A percentile compares a stretch with the other conserved stretches of the same genome.
These are phyloP conservation scores for Adela reaumurella DNA, from an alignment of 2,888 invertebrate species.

Conservation along the genomic window DNA sequence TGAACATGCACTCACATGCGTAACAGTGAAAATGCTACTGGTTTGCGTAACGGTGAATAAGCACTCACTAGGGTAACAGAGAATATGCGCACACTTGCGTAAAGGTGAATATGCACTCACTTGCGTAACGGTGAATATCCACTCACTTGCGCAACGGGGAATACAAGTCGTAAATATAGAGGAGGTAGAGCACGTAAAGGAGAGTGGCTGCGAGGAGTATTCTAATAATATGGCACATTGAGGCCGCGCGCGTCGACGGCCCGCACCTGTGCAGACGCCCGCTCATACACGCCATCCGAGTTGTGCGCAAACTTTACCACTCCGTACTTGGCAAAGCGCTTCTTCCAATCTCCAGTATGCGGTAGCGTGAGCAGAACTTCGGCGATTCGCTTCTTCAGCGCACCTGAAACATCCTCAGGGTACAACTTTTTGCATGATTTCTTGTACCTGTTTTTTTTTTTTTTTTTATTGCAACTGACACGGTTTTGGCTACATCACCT, in stretches of 20 bases:
- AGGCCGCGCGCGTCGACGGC: conserved; percentile 44
- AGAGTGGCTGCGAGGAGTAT: conserved; percentile 30
- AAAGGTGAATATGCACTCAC: no score
- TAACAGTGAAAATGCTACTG: no score
- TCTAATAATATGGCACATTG: conserved; percentile 55
- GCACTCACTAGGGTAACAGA: no score
- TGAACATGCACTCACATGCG: no score
- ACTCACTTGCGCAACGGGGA: conserved; percentile 4
- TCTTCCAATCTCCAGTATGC: conserved; percentile 32
- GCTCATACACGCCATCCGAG: conserved; percentile 41
- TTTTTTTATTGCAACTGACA: no score
- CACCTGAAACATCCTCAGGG: no score
- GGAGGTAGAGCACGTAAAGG: conserved; percentile 41
- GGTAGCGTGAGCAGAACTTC: conserved; percentile 36
- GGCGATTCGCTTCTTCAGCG: conserved; percentile 32
- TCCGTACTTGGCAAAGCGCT: conserved; percentile 44
- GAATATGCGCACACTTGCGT: no score
- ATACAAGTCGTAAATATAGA: conserved; percentile 19
- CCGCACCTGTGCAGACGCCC: conserved; percentile 50
- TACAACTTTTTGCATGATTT: no score
- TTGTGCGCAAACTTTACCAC: conserved; percentile 42
- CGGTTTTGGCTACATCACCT: no score
- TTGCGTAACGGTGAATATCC: conserved; percentile 1
- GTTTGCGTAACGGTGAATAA: no score
- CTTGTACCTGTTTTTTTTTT: no score